Conservation (phyloP, 2,797 vertebrate genomes). For the Amphiprion clarkii region DNA sequence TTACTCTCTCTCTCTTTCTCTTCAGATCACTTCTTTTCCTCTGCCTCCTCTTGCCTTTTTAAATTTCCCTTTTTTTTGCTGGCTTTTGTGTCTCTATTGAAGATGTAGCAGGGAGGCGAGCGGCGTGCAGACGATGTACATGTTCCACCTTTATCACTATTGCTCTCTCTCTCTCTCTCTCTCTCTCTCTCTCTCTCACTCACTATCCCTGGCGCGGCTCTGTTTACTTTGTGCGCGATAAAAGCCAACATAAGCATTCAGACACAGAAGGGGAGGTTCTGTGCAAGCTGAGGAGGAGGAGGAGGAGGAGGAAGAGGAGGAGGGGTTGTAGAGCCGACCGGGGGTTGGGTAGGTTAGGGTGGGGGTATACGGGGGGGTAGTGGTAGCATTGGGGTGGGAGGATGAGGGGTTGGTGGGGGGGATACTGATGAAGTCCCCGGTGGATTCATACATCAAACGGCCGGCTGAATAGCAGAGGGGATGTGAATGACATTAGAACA, state of each 20-base stretch:
- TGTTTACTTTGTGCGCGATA: slow-evolving; percentile 86
- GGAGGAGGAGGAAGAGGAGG: slow-evolving; percentile 53
- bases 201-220: slow-evolving; percentile 70
- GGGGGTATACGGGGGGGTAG: slow-evolving; percentile 68
- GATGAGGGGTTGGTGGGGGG: slow-evolving; percentile 52
- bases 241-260: slow-evolving; percentile 86
- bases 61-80: slow-evolving; percentile 51
- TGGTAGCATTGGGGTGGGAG: slow-evolving; percentile 22
- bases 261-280: slow-evolving; percentile 84
- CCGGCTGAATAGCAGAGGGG: slow-evolving; percentile 87
- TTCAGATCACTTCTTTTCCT: slow-evolving; percentile 61
- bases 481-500: slow-evolving; percentile 88
- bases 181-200: slow-evolving; percentile 56
- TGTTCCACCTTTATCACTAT: slow-evolving; percentile 75
- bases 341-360: slow-evolving; percentile 74
- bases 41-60: slow-evolving; percentile 53
- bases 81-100: slow-evolving; percentile 73
- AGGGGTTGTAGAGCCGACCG: slow-evolving; percentile 66
- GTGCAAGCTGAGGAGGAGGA: slow-evolving; percentile 58
- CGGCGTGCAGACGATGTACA: slow-evolving; percentile 74
- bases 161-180: slow-evolving; percentile 52
- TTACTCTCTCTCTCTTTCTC: slow-evolving; percentile 44
- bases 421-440: slow-evolving; percentile 70
- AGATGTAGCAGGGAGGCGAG: slow-evolving; percentile 70
- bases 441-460: slow-evolving; percentile 78